Percentiles rank a stretch among this genome's conserved stretches.
These are phyloP conservation scores for Mesocricetus auratus DNA, from an alignment of 2,113 vertebrate species.

Conservation along the genomic window DNA sequence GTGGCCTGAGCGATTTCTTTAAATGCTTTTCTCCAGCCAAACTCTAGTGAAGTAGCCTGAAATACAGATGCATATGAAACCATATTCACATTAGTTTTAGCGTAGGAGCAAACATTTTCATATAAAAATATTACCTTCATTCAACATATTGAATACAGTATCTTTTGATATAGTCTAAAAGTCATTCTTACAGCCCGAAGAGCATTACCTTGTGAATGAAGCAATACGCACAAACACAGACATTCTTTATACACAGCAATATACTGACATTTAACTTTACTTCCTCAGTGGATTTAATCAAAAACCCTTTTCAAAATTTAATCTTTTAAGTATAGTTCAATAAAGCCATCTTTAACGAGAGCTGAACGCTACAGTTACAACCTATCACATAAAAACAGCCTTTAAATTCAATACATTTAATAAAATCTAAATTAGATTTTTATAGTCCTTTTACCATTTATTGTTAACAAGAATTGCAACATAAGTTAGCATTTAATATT, in stretches of 20 bases:
- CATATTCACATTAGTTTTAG: conserved; percentile 56
- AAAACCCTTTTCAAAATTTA: conserved; percentile 74
- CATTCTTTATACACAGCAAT: conserved; percentile 75
- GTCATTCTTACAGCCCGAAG: conserved; percentile 59
- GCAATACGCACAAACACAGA: conserved; percentile 71
- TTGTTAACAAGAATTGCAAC: conserved; percentile 76
- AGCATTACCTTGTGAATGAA: conserved; percentile 62
- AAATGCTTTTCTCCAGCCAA: conserved; percentile 95
- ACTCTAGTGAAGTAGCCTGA: conserved; percentile 90
- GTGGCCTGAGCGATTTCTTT: conserved; percentile 90
- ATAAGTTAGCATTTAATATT: conserved; percentile 68
- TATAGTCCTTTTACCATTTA: conserved; percentile 74
- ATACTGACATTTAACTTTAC: conserved; percentile 75
- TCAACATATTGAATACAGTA: conserved; percentile 55
- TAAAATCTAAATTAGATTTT: conserved; percentile 78
- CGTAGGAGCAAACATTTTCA: conserved; percentile 57
- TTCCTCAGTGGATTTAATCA: conserved; percentile 70
- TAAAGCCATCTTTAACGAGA: conserved; percentile 74
- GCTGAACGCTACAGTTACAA: conserved; percentile 57
- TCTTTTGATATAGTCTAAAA: conserved; percentile 60
- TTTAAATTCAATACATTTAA: conserved; percentile 76
- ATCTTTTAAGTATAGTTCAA: conserved; percentile 77
- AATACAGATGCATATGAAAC: conserved; percentile 80
- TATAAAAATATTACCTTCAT: conserved; percentile 62
- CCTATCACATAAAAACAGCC: conserved; percentile 77